Evolutionary conservation across 1,140 invertebrate genomes (phyloP), one percentile per base, ranked within the genome.

Genomic region (Matsumurasca onukii): DNA sequence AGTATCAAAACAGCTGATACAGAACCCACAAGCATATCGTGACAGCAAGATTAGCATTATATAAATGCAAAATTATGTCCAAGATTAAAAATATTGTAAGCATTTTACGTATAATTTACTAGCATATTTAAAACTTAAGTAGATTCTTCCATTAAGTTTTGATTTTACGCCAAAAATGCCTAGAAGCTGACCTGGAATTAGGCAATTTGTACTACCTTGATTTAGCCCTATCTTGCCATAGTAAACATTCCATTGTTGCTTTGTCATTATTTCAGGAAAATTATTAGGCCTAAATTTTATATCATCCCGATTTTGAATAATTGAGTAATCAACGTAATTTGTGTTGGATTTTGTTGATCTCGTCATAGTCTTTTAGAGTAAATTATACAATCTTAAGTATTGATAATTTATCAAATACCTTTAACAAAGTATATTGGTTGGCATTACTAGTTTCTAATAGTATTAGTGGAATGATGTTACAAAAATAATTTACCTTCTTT

Each of bases 191-290:
- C 22, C 22, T 24, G 3, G 12, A 12, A 5, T 5, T n/a, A 5
- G 5, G 9, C 12, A 52, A 52, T 5, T 52, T 70, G n/a, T 5
- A n/a, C 27, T 48, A 70, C 31, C 20, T 17, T 20, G 22, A 25
- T 31, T 31, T 29, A 59, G 31, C 30, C 62, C 48, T 71, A 59
- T 24, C 55, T 59, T 70, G 57, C 69, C 67, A 67, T 71, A 62
- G 61, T 67, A 72, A 72, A 73, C 70, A 73, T 71, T 67, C 69
- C 66, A 59, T 73, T 71, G 67, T 70, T 73, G 72, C 72, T 62
- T 66, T 66, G 72, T 73, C 72, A 73, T 68, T 71, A 66, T 51
- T 49, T 29, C 22, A 22, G 12, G 25, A 3, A 15, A 67, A 52
- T 29, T 24, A 52, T 2, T 13, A 29, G 25, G 24, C 30, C 25